Base-by-base conservation (phyloP, 2,888 invertebrate genomes). In the Encarsia formosa region DNA sequence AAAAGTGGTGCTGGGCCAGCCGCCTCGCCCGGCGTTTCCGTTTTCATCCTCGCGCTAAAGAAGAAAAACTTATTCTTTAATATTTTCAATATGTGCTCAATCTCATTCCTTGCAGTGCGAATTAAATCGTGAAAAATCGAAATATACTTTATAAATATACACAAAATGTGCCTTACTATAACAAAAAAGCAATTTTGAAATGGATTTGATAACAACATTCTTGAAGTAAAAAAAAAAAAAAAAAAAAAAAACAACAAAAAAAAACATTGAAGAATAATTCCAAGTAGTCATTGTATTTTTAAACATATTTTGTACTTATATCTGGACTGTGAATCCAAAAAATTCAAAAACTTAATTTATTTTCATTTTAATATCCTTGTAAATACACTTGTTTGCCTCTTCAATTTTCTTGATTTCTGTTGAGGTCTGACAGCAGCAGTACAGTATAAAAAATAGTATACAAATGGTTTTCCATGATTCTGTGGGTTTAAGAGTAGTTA, bases 341-440 rank as follows among this genome's bases (percentile, higher is more conserved):
- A 63, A 53, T 52, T 26, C 49, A 18, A 60, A 57, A 48, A 56
- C 49, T 44, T 8, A 34, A n/a, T 13, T 13, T 56, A 47, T 44
- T 31, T 47, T 41, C 49, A 49, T 44, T 52, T 49, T 49, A 3
- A 47, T 40, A 8, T 11, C 6, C 26, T 26, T 11, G 5, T 34
- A 11, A 15, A n/a, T 13, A 5, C n/a, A n/a, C 34, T 13, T n/a
- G 15, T 34, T 34, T 34, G 9, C 29, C 18, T 51, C 46, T 63
- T 75, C 73, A 58, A 65, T 64, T 52, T 65, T 61, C 59, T 73
- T 76, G 6, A 79, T 59, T 64, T 80, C 77, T 18, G 75, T 75
- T 9, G 81, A 82, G 35, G 80, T 76, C 68, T 81, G 79, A 60
- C 80, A 80, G 59, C 80, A 79, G 55, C 78, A 78, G 62, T 82